Evolutionary conservation across 1,140 invertebrate genomes (phyloP).

Genomic region (Ylistrum balloti): DNA sequence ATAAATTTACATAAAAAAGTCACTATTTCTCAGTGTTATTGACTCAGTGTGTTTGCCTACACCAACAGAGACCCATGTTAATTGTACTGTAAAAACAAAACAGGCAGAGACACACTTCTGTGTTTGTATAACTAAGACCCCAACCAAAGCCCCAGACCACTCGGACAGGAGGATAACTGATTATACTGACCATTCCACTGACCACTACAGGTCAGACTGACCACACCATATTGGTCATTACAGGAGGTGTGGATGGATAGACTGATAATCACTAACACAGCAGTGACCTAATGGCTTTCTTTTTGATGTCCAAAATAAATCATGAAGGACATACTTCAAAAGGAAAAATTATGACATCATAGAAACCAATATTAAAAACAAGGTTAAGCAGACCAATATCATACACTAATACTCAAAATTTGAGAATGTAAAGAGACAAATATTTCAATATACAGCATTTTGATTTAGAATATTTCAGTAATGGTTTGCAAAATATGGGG

Average conservation of each 20-base stretch:
- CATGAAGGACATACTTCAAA: background rate
- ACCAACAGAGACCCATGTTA: background rate
- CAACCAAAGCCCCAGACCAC: constrained; percentile 22
- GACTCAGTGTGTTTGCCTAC: background rate
- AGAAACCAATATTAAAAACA: no score
- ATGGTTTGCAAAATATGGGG: no score
- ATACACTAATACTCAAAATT: no score
- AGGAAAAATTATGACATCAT: background rate
- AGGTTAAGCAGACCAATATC: no score
- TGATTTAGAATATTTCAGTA: no score
- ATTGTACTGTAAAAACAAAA: background rate
- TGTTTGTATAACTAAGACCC: background rate
- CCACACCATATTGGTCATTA: background rate
- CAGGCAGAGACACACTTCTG: background rate
- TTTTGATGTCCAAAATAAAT: background rate
- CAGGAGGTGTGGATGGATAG: background rate
- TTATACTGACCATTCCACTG: background rate
- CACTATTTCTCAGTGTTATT: no score
- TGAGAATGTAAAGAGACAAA: no score
- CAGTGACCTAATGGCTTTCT: background rate
- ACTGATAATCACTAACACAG: constrained; percentile 9
- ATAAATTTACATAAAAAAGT: no score
- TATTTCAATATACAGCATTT: no score
- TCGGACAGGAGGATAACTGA: background rate
- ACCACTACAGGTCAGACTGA: no score